Percentiles rank a stretch among this genome's conserved stretches.
phyloP scores from a whole-genome alignment of 2,888 invertebrate genomes.

The Drosophila mimetica region DNA sequence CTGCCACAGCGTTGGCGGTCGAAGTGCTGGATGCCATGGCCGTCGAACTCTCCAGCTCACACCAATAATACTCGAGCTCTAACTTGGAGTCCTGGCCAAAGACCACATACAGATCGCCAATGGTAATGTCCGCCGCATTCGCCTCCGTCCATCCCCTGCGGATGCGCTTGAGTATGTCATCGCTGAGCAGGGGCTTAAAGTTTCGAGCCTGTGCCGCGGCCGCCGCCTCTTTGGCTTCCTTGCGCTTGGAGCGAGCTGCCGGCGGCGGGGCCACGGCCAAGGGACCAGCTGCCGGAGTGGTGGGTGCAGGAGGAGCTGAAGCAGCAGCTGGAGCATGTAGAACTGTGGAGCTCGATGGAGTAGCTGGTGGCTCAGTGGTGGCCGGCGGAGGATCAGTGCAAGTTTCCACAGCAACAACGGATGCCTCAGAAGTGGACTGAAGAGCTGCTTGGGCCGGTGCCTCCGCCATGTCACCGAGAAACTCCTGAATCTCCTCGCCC shows the following conservation, averaged over 20 bases:
- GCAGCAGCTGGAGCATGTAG: not conserved
- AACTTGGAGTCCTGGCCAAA: constrained; percentile 89
- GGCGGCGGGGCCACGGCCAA: not conserved
- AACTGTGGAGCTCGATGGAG: not conserved
- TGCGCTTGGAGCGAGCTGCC: constrained; percentile 53
- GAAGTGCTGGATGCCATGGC: not conserved
- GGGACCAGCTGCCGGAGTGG: constrained; percentile 5
- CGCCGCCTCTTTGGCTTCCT: constrained; percentile 53
- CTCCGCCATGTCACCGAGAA: constrained; percentile 43
- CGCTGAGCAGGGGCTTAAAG: constrained; percentile 82
- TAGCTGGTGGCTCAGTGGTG: not conserved
- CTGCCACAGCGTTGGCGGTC: not conserved
- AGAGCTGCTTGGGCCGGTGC: not conserved
- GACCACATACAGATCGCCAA: constrained; percentile 96
- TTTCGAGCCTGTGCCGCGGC: constrained; percentile 65
- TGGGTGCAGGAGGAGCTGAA: not conserved
- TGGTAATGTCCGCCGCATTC: constrained; percentile 91
- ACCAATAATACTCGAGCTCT: constrained; percentile 92
- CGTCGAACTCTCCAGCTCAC: constrained; percentile 84
- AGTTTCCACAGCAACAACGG: not conserved
- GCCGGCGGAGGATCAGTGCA: not conserved
- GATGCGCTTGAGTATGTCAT: constrained; percentile 82
- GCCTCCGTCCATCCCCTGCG: constrained; percentile 91
- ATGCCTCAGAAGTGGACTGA: not conserved
- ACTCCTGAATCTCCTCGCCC: constrained; percentile 77